Base-by-base conservation (phyloP, 2,113 vertebrate genomes). In the Phaethornis superciliosus region DNA sequence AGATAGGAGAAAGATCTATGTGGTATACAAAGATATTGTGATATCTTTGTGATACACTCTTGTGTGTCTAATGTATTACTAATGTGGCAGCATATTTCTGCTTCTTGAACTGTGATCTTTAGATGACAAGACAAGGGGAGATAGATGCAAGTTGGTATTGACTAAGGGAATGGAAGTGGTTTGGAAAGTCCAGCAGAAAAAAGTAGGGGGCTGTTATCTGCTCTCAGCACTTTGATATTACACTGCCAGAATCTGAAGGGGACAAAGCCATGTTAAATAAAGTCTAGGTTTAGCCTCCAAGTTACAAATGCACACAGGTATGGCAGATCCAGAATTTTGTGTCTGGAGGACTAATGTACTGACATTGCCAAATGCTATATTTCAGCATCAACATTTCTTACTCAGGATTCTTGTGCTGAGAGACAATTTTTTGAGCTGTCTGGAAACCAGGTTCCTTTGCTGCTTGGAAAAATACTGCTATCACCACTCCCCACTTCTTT, bases 361-460 rank as follows among this genome's bases (percentile, higher is more conserved):
- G 81, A 89, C 6, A 4, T 20, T 90, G 52, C 18, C 33, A 64
- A 51, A 65, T 68, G 26, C 51, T 52, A 24, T 35, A 44, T 78
- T 75, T 77, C 17, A 71, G 54, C 10, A 69, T 37, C 28, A 68
- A 19, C 12, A 27, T 26, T 78, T 54, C 24, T 52, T 86, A 64
- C 1, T 1, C 18, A 33, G 51, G 21, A 40, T 5, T 68, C 9
- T 49, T 70, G 69, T 37, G 19, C 7, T 0, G 1, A 63, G 40
- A 62, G 44, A 28, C 13, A 8, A 4, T 1, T 63, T 68, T 62
- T 52, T 37, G 47, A 68, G 21, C 35, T 72, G n/a, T 3, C 17
- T 91, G 33, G 44, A 74, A 92, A 78, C 14, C n/a, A 54, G 30
- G 26, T 21, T 33, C 22, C 1, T 63, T 40, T 46, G 33, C 10